Evolutionary conservation across 30 jellyfish, hydroid and myxozoan genomes (phyloP).

Genomic region (Hydractinia symbiolongicarpus): DNA sequence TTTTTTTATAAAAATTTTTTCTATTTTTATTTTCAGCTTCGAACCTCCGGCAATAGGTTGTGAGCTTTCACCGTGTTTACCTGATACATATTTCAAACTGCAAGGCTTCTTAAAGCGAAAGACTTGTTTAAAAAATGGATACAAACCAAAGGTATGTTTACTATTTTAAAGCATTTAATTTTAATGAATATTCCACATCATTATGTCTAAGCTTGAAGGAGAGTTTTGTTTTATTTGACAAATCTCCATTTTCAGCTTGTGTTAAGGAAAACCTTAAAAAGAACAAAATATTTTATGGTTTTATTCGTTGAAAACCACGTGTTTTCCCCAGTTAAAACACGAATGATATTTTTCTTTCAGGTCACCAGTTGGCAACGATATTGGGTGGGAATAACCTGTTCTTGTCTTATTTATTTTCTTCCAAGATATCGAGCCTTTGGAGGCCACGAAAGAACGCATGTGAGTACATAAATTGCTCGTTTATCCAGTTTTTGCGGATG

Average conservation of each 20-base stretch:
- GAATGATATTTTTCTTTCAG: constrained; percentile 25
- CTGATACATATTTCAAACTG: constrained; percentile 60
- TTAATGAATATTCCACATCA: too few relatives aligned
- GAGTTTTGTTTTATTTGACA: too few relatives aligned
- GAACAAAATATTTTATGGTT: neutral
- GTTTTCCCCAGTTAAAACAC: too few relatives aligned
- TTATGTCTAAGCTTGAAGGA: too few relatives aligned
- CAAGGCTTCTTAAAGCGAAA: constrained; percentile 94
- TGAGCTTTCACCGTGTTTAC: constrained; percentile 71
- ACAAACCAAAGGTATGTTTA: constrained; percentile 83
- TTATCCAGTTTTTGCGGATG: too few relatives aligned
- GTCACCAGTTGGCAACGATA: constrained; percentile 93
- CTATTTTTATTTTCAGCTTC: constrained; percentile 24
- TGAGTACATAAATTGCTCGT: constrained; percentile 15
- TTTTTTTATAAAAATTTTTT: neutral
- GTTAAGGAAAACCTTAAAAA: too few relatives aligned
- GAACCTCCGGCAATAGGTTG: constrained; percentile 68
- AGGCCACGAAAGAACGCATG: constrained; percentile 91
- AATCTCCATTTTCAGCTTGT: too few relatives aligned
- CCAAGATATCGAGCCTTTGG: constrained; percentile 95
- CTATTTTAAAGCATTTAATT: neutral
- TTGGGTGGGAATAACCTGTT: constrained; percentile 95
- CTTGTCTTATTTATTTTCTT: constrained; percentile 74
- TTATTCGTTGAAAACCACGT: neutral
- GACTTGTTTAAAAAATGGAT: constrained; percentile 61